Base-by-base conservation (phyloP, 2,797 vertebrate species). In the Sciurus vulgaris region DNA sequence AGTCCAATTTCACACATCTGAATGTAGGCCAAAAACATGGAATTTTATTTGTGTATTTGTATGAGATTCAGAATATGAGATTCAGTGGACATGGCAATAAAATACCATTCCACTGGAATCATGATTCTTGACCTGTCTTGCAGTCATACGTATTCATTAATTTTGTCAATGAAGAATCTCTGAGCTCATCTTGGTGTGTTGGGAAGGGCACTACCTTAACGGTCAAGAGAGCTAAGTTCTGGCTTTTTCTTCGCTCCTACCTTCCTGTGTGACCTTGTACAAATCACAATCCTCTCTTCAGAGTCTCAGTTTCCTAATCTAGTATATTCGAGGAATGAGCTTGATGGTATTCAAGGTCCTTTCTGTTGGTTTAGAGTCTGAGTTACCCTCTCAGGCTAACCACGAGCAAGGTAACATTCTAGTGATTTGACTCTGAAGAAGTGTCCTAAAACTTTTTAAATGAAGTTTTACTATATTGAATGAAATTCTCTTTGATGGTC, bases 401-500 rank as follows among this genome's bases (percentile, higher is more conserved):
- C 33, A 10, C 22, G 33, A 89, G 30, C 33, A 33, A 51, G 18
- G 44, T 38, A 26, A 38, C 74, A 47, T 72, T 86, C 7, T 12
- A 91, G 76, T 86, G 54, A 38, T 77, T 59, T 78, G 47, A 70
- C 41, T 51, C 28, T 90, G 54, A 11, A 70, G 44, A n/a, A 63
- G 30, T 82, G 14, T 86, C 54, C 87, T 81, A 24, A 78, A 70
- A 70, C 12, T 67, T 93, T 87, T n/a, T 69, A 51, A 30, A 94
- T 69, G 77, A 81, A 67, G 35, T 89, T 89, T 87, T 93, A 51
- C 20, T 28, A 22, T 65, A 13, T 51, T 93, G 81, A 13, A 47
- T 93, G 77, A 61, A 77, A 73, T 96, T 91, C 91, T 56, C 38
- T 95, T 59, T 77, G 24, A 13, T 89, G 82, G 22, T 54, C 63